Percentiles rank a stretch among this genome's conserved stretches.
phyloP scores from a whole-genome alignment of 2,888 invertebrate genomes.

The Polia nebulosa region DNA sequence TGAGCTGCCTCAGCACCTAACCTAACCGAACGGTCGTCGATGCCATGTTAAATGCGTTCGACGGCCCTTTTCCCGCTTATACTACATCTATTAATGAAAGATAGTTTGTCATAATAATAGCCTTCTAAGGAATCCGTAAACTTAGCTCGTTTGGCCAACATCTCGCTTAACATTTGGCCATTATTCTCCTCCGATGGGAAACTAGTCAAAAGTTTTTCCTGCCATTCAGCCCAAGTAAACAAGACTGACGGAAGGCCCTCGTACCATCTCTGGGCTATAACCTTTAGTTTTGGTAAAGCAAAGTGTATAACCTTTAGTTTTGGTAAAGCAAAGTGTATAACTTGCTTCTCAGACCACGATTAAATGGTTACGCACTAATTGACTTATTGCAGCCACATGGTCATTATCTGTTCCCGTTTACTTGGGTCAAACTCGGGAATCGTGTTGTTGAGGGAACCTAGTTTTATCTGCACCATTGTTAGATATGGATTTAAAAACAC shows the following conservation, averaged over 20 bases:
- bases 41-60: constrained; percentile 12
- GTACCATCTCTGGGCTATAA: constrained; percentile 18
- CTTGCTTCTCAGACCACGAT: no score
- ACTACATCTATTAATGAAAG: constrained; percentile 14
- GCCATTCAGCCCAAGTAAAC: no score
- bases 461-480: neutral
- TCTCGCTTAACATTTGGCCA: no score
- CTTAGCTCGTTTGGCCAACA: constrained; percentile 10
- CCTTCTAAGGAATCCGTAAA: constrained; percentile 19
- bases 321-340: constrained; percentile 14
- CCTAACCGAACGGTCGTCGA: no score
- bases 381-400: constrained; percentile 3
- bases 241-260: no score
- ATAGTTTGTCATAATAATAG: constrained; percentile 10
- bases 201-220: no score
- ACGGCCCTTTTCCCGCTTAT: constrained; percentile 2
- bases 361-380: constrained; percentile 12
- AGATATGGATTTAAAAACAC: constrained; percentile 12
- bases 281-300: no score
- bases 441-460: constrained; percentile 7
- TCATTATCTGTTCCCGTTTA: constrained; percentile 24
- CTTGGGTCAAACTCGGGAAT: constrained; percentile 22
- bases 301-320: constrained; percentile 7
- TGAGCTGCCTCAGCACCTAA: no score
- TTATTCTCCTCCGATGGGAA: no score